Evolutionary conservation across 2,113 vertebrate species (phyloP).

Genomic region (Xiphophorus couchianus): DNA sequence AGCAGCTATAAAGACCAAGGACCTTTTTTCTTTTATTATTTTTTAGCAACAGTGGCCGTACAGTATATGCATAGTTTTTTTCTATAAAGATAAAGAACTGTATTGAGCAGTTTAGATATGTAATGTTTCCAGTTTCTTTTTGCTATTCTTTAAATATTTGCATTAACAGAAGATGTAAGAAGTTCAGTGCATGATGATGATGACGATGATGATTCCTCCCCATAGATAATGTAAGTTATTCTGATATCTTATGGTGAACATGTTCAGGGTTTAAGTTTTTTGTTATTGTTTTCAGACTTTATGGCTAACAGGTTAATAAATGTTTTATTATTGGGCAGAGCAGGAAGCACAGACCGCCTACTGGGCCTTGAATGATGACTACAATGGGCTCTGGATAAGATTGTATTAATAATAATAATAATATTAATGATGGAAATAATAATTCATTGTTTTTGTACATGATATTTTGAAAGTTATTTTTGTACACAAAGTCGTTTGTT

Average conservation of each 20-base stretch:
- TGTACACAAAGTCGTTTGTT: slow-evolving; percentile 91
- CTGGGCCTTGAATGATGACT: slow-evolving; percentile 80
- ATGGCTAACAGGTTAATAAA: slow-evolving; percentile 47
- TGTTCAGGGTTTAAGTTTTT: slow-evolving; percentile 79
- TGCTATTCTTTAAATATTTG: slow-evolving; percentile 88
- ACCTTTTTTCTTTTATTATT: slow-evolving; percentile 75
- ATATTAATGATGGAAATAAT: slow-evolving; percentile 67
- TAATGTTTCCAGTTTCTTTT: slow-evolving; percentile 86
- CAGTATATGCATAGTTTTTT: slow-evolving; percentile 88
- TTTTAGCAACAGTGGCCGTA: slow-evolving; percentile 74
- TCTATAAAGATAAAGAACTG: slow-evolving; percentile 86
- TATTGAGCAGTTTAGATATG: slow-evolving; percentile 93
- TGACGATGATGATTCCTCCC: slow-evolving; percentile 76
- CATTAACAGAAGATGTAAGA: slow-evolving; percentile 98
- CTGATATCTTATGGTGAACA: slow-evolving; percentile 85
- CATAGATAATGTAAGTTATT: slow-evolving; percentile 93
- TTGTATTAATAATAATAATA: slow-evolving; percentile 85
- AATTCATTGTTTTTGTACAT: slow-evolving; percentile 96
- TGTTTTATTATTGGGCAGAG: slow-evolving; percentile 71
- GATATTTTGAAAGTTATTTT: slow-evolving; percentile 99
- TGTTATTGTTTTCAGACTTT: slow-evolving; percentile 39
- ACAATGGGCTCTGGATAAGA: slow-evolving; percentile 83
- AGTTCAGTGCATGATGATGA: slow-evolving; percentile 88
- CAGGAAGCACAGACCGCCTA: slow-evolving; percentile 65
- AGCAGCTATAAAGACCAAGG: slow-evolving; percentile 85